phyloP scores from a whole-genome alignment of 2,888 invertebrate genomes.

The Congeria kusceri region DNA sequence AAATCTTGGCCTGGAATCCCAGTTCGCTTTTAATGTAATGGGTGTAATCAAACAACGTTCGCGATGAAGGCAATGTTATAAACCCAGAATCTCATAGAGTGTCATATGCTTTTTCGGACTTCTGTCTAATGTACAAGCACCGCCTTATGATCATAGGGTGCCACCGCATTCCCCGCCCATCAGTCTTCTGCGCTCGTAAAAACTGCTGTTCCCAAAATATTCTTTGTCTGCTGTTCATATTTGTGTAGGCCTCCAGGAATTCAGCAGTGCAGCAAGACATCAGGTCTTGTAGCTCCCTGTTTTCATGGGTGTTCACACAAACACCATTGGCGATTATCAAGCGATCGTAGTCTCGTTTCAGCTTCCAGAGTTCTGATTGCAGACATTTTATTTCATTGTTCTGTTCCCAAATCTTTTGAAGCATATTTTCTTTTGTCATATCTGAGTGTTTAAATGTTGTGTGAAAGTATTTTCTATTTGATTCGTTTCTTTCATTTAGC shows the following conservation, averaged over 20 bases:
- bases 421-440: constrained; percentile 9
- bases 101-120: constrained; percentile 31
- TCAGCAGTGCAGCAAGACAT: constrained; percentile 14
- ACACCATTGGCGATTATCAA: constrained; percentile 11
- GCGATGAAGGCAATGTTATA: constrained; percentile 2
- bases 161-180: constrained; percentile 39
- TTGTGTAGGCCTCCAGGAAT: constrained; percentile 12
- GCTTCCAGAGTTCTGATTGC: constrained; percentile 11
- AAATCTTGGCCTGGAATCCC: constrained; percentile 11
- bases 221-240: constrained; percentile 10
- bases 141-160: constrained; percentile 42
- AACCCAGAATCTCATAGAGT: constrained; percentile 25
- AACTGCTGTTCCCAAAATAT: constrained; percentile 24
- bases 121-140: constrained; percentile 36
- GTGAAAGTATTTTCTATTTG: constrained; percentile 1
- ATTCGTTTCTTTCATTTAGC: neutral
- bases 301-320: constrained; percentile 1
- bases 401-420: constrained; percentile 31
- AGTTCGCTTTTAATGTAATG: constrained; percentile 8
- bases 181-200: neutral
- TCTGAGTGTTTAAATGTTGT: constrained; percentile 20
- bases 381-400: constrained; percentile 35
- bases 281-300: constrained; percentile 23
- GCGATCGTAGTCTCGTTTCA: constrained; percentile 13
- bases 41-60: constrained; percentile 30